Conservation (phyloP, 2,113 vertebrate genomes). For the Mastomys natalensis region DNA sequence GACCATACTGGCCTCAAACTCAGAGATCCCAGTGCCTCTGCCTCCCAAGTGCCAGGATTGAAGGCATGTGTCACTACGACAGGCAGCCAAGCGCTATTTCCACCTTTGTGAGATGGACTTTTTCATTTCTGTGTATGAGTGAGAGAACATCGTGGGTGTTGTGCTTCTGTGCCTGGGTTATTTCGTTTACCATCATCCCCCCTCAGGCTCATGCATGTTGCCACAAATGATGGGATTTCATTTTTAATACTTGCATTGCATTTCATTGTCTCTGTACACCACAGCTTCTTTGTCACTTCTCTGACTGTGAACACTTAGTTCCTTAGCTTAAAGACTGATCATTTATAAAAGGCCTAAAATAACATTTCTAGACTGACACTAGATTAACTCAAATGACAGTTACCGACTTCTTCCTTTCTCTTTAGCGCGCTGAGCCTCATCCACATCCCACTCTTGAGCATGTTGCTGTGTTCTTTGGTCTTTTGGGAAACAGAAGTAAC, state of each 20-base stretch:
- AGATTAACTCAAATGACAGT: not conserved
- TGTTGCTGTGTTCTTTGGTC: not conserved
- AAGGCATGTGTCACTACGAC: not conserved
- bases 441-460: not conserved
- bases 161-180: not conserved
- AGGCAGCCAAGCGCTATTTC: not conserved
- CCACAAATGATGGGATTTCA: not conserved
- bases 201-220: not conserved
- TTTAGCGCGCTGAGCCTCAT: not conserved
- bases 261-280: not conserved
- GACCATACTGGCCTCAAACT: not conserved
- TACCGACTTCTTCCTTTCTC: not conserved
- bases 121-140: not conserved
- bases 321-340: not conserved
- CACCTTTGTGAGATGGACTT: not conserved
- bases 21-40: not conserved
- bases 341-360: slow-evolving; percentile 37
- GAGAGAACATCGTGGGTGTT: not conserved
- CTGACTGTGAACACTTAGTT: not conserved
- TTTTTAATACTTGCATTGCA: not conserved
- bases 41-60: not conserved
- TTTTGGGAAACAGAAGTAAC: not conserved
- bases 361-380: slow-evolving; percentile 24
- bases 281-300: not conserved
- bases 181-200: not conserved